Evolutionary conservation across 2,113 vertebrate species (phyloP).

Genomic region (Alexandromys fortis): DNA sequence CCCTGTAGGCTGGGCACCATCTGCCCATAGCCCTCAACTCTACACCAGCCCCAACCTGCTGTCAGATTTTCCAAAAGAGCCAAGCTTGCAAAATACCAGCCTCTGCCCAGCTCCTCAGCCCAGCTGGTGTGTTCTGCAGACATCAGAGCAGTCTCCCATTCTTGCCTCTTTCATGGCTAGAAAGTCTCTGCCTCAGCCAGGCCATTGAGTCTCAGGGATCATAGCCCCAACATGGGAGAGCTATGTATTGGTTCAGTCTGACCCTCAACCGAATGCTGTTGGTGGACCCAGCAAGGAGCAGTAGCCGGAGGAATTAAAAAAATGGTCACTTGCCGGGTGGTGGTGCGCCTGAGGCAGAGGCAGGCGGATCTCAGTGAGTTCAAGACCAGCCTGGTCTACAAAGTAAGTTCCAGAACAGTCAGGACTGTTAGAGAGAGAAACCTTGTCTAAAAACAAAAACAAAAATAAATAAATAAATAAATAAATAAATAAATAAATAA

Average conservation of each 20-base stretch:
- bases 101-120: neutral
- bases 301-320: neutral
- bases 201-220: neutral
- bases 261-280: fast-evolving
- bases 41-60: neutral
- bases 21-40: neutral
- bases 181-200: neutral
- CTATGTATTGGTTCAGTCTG: neutral
- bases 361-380: too few relatives aligned
- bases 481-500: too few relatives aligned
- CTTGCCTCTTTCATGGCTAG: fast-evolving
- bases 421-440: too few relatives aligned
- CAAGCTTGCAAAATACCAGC: neutral
- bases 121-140: neutral
- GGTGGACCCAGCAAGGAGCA: neutral
- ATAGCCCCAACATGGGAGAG: neutral
- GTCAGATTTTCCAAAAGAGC: neutral
- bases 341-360: too few relatives aligned
- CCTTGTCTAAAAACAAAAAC: too few relatives aligned
- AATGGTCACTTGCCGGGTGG: too few relatives aligned
- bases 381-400: too few relatives aligned
- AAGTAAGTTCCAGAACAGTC: too few relatives aligned
- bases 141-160: neutral
- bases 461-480: too few relatives aligned
- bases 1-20: fast-evolving